Evolutionary conservation across 37 sponge, comb jelly and placozoan species (phyloP).

Genomic region (Diacarnus erythraeanus): DNA sequence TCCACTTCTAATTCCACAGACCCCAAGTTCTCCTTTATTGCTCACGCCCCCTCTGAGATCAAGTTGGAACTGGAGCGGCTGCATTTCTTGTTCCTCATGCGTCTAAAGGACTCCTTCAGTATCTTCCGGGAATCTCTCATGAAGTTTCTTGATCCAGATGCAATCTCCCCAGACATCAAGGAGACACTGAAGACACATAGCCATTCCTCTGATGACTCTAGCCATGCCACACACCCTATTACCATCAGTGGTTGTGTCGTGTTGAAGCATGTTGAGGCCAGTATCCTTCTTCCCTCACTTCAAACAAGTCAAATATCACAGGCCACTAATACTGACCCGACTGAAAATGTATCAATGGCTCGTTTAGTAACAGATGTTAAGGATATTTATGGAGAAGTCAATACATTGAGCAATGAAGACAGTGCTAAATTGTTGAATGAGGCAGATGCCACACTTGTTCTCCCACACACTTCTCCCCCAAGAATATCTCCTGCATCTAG

Average conservation of each 20-base stretch:
- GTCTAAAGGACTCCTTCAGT: conserved; percentile 66
- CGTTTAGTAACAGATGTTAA: too few species aligned
- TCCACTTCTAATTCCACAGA: not conserved
- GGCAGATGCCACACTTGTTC: too few species aligned
- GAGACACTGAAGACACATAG: not conserved
- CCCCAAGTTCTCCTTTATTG: conserved; percentile 41
- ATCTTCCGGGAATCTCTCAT: conserved; percentile 34
- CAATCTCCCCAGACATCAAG: not conserved
- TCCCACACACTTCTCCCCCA: too few species aligned
- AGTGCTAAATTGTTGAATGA: too few species aligned
- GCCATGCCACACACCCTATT: not conserved
- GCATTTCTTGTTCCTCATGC: conserved; percentile 61
- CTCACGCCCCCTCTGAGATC: conserved; percentile 24
- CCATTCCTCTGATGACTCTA: not conserved
- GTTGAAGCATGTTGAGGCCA: not conserved
- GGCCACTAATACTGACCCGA: not conserved
- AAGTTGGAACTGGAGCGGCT: conserved; percentile 32
- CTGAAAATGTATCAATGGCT: too few species aligned
- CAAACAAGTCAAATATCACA: not conserved
- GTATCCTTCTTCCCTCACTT: conserved; percentile 35
- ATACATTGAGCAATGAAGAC: too few species aligned
- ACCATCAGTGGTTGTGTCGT: conserved; percentile 42
- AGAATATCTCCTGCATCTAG: too few species aligned
- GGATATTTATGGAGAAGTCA: too few species aligned
- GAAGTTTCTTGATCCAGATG: conserved; percentile 26